A percentile compares a stretch with the other conserved stretches of the same genome.
These are phyloP conservation scores for Lottia gigantea DNA, from an alignment of 2,888 invertebrate species.

Conservation along the genomic window DNA sequence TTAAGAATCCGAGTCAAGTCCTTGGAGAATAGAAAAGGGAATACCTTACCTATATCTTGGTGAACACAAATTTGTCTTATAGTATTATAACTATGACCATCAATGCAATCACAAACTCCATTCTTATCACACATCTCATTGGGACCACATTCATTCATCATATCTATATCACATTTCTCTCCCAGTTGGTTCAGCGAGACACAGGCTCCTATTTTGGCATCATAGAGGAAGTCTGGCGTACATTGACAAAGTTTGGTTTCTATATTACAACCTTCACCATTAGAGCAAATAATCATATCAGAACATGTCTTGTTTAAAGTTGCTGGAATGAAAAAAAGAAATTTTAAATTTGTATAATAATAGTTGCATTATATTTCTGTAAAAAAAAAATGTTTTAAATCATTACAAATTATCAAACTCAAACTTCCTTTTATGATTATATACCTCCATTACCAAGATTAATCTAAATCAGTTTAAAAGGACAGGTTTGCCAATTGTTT, in stretches of 20 bases:
- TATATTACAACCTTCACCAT: conserved; percentile 7
- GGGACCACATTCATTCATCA: not conserved
- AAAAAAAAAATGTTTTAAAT: too few species aligned
- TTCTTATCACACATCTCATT: conserved; percentile 3
- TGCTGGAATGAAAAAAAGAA: not conserved
- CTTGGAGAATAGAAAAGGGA: too few species aligned
- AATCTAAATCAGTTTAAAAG: too few species aligned
- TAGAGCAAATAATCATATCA: not conserved
- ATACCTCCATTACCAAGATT: too few species aligned
- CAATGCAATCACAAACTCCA: not conserved
- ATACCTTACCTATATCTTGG: too few species aligned
- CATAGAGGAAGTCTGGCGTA: not conserved
- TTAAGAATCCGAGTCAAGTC: too few species aligned
- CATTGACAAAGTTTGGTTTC: not conserved
- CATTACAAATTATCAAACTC: too few species aligned
- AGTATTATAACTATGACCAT: not conserved
- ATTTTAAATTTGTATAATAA: too few species aligned
- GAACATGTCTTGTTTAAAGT: conserved; percentile 15
- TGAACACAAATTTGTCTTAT: not conserved
- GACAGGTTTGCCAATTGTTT: too few species aligned
- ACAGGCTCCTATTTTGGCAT: not conserved
- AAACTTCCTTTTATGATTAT: too few species aligned
- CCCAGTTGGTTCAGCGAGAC: not conserved
- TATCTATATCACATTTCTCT: not conserved
- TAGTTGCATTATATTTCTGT: too few species aligned